phyloP scores from a whole-genome alignment of 2,797 vertebrate species.

The Arremon brunneinucha region DNA sequence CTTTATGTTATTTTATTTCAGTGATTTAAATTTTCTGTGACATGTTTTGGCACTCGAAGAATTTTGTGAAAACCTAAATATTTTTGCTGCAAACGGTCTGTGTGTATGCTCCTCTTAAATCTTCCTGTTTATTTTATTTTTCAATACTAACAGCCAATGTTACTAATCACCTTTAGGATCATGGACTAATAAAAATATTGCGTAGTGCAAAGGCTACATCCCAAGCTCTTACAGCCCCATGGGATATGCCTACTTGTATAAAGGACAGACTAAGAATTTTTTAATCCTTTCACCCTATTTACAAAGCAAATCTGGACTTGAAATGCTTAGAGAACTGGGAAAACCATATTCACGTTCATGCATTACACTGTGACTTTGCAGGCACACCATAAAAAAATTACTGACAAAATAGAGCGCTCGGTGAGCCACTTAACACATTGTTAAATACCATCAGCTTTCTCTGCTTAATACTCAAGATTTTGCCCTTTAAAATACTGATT shows the following conservation, averaged over 20 bases:
- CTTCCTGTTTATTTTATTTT: background rate
- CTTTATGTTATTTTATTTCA: conserved; percentile 15
- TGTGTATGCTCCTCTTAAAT: background rate
- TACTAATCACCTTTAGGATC: background rate
- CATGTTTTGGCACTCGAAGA: background rate
- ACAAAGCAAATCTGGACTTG: background rate
- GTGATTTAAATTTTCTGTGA: conserved; percentile 41
- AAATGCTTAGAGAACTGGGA: background rate
- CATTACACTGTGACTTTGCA: background rate
- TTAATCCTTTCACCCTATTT: background rate
- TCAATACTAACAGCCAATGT: background rate
- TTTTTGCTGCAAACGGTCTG: background rate
- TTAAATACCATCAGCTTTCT: background rate
- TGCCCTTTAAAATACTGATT: background rate
- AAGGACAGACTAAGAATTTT: background rate
- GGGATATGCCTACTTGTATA: background rate
- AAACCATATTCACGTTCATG: background rate
- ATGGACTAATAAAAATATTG: background rate
- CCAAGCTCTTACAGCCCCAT: background rate
- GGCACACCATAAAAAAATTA: background rate
- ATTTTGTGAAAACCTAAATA: background rate
- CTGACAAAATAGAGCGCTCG: background rate
- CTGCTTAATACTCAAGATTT: background rate
- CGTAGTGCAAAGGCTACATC: background rate
- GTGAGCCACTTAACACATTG: background rate